Percentiles rank a stretch among this genome's conserved stretches.
These are phyloP conservation scores for Solenopsis invicta DNA, from an alignment of 1,140 invertebrate species.

Conservation along the genomic window DNA sequence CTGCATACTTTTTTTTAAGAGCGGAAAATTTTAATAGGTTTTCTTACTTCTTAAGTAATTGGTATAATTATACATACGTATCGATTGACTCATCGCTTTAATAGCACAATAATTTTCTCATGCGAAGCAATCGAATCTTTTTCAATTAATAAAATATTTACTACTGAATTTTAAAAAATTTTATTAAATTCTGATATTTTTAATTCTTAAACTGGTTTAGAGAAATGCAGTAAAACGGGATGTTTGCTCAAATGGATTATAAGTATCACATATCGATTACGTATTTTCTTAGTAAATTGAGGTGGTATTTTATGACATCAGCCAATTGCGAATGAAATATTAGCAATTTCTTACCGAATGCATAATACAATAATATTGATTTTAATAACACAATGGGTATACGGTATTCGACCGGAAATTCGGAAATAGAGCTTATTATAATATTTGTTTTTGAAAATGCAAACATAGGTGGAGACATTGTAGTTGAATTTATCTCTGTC, in stretches of 20 bases:
- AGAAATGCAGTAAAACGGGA: not conserved
- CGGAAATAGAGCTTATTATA: not conserved
- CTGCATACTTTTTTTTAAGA: not conserved
- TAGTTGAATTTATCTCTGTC: not conserved
- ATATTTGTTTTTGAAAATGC: not conserved
- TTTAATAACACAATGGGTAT: not conserved
- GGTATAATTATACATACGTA: not conserved
- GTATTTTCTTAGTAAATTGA: conserved; percentile 9
- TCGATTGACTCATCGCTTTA: not conserved
- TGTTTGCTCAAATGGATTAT: not conserved
- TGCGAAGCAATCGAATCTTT: not conserved
- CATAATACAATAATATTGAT: not conserved
- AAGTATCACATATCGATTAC: not conserved
- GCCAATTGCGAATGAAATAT: not conserved
- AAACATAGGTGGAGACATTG: not conserved
- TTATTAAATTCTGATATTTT: not conserved
- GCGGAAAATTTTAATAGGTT: not conserved
- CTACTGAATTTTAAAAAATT: not conserved
- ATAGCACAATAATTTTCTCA: not conserved
- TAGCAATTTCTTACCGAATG: not conserved
- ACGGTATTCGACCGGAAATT: conserved; percentile 1
- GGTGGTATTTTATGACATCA: not conserved
- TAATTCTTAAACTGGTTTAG: not conserved
- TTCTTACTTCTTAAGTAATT: not conserved
- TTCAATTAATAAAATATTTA: conserved; percentile 16